phyloP scores from a whole-genome alignment of 2,113 vertebrate genomes.

The Bubo blakistoni region DNA sequence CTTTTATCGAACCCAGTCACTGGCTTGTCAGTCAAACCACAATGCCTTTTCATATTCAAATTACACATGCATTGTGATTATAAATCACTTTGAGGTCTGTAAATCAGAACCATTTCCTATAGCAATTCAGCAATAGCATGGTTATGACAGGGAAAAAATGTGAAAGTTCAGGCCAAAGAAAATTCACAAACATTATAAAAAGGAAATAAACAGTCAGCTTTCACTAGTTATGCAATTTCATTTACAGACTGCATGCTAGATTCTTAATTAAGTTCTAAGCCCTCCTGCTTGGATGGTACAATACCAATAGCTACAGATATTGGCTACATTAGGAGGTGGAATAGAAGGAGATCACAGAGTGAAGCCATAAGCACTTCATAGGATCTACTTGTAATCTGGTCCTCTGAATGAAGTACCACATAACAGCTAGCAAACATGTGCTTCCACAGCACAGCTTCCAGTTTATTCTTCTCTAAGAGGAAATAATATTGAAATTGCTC shows the following conservation, averaged over 20 bases:
- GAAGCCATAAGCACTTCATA: neutral
- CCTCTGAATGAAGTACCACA: neutral
- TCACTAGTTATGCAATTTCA: neutral
- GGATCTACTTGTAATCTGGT: neutral
- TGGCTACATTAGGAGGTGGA: neutral
- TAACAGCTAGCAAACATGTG: neutral
- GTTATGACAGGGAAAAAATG: neutral
- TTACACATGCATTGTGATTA: neutral
- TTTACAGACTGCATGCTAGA: neutral
- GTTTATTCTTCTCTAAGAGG: neutral
- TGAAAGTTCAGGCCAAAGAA: neutral
- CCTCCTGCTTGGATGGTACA: neutral
- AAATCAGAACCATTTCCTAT: neutral
- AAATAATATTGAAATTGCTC: neutral
- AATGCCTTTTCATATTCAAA: neutral
- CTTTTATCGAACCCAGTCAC: neutral
- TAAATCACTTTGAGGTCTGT: neutral
- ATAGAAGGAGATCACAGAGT: neutral
- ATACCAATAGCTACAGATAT: neutral
- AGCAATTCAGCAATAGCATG: neutral
- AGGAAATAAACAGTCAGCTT: neutral
- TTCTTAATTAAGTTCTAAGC: neutral
- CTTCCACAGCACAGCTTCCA: neutral
- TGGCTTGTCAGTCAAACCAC: neutral
- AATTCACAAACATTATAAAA: neutral